Evolutionary conservation across 1,140 invertebrate genomes (phyloP).

Genomic region (Cydia fagiglandana): DNA sequence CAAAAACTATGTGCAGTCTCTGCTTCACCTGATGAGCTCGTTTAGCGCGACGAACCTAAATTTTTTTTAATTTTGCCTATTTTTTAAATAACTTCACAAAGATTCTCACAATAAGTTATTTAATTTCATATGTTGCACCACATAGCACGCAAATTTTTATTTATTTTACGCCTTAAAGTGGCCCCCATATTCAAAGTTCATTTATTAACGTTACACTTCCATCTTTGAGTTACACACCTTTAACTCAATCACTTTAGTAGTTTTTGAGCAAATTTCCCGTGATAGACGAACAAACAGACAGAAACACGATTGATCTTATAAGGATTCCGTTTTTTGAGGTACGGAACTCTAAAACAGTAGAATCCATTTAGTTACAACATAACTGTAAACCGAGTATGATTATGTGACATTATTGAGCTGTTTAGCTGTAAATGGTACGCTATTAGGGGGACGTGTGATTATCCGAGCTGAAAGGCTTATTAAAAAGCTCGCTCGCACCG

Average conservation of each 20-base stretch:
- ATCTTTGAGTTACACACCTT: too few species aligned
- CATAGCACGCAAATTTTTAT: too few species aligned
- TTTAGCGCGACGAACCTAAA: constrained; percentile 6
- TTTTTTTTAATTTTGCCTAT: background rate
- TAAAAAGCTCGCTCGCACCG: constrained; percentile 55
- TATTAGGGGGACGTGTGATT: constrained; percentile 37
- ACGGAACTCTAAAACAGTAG: background rate
- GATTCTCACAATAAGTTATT: too few species aligned
- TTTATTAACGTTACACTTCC: too few species aligned
- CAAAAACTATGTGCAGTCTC: constrained; percentile 31
- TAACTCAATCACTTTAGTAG: too few species aligned
- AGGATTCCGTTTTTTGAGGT: background rate
- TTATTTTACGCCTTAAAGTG: too few species aligned
- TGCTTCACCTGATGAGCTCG: constrained; percentile 30
- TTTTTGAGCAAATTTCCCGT: too few species aligned
- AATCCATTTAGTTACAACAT: constrained; percentile 11
- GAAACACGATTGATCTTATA: too few species aligned
- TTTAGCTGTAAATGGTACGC: constrained; percentile 30
- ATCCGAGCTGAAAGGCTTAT: constrained; percentile 47
- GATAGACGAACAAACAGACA: too few species aligned
- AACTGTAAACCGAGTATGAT: constrained; percentile 20
- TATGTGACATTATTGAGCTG: constrained; percentile 30
- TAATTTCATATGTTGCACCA: too few species aligned
- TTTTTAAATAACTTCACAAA: background rate
- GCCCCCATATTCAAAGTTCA: too few species aligned